phyloP scores from a whole-genome alignment of 1,140 invertebrate species.

The Aricia agestis region DNA sequence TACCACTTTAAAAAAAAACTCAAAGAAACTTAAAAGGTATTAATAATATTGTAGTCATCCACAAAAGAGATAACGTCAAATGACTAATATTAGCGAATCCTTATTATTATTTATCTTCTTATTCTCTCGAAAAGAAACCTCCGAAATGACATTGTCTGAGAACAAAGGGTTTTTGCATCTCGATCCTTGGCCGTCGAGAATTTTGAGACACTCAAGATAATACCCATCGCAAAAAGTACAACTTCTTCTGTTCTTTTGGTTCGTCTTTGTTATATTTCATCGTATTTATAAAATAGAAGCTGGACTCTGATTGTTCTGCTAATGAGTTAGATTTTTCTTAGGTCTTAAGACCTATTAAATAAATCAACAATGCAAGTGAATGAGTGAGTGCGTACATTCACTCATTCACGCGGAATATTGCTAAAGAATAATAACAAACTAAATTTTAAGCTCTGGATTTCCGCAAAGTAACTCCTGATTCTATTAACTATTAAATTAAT shows the following conservation, averaged over 20 bases:
- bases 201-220: conserved; percentile 12
- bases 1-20: no score
- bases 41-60: no score
- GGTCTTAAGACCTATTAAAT: no score
- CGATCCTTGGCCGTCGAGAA: not conserved
- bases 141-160: conserved; percentile 1
- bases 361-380: no score
- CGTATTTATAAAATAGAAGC: not conserved
- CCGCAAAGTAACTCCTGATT: no score
- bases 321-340: not conserved
- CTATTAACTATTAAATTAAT: no score
- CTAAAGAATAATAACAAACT: no score
- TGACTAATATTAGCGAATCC: not conserved
- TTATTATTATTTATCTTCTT: not conserved
- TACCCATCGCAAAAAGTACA: not conserved
- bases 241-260: not conserved
- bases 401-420: no score
- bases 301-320: not conserved
- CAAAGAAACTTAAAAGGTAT: no score
- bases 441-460: no score
- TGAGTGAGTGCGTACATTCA: no score
- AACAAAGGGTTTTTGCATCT: conserved; percentile 9
- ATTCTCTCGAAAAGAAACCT: not conserved
- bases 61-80: not conserved
- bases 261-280: not conserved